phyloP scores from a whole-genome alignment of 2,888 invertebrate genomes.

The Herminia tarsipennalis region DNA sequence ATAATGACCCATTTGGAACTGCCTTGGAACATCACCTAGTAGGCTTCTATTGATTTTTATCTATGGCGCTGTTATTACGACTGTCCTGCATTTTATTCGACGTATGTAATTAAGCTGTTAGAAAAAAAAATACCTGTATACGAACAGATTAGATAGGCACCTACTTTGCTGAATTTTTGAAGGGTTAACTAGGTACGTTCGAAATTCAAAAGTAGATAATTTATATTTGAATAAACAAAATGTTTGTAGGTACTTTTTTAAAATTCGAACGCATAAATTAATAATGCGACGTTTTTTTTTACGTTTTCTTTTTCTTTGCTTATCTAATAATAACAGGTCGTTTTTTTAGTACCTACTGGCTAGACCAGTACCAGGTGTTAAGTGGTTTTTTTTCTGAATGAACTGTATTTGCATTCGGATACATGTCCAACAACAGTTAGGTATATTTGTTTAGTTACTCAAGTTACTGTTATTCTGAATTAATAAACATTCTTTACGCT shows the following conservation, averaged over 20 bases:
- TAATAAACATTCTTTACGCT: conserved; percentile 4
- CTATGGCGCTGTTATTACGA: conserved; percentile 24
- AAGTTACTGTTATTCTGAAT: conserved; percentile 6
- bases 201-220: too few species aligned
- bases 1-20: conserved; percentile 43
- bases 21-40: conserved; percentile 42
- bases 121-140: too few species aligned
- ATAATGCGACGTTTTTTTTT: too few species aligned
- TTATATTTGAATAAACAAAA: too few species aligned
- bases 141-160: too few species aligned
- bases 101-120: neutral
- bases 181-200: too few species aligned
- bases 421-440: conserved; percentile 2
- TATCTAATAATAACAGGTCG: too few species aligned
- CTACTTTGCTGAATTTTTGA: too few species aligned
- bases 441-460: conserved; percentile 1
- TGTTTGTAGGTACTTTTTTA: too few species aligned
- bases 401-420: conserved; percentile 1
- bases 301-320: too few species aligned
- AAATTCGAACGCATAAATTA: too few species aligned
- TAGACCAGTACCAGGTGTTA: conserved; percentile 7
- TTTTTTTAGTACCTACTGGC: conserved; percentile 5
- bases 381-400: conserved; percentile 7
- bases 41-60: conserved; percentile 45
- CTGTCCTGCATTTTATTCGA: neutral